phyloP scores from a whole-genome alignment of 2,888 invertebrate species.

The Cancer borealis region DNA sequence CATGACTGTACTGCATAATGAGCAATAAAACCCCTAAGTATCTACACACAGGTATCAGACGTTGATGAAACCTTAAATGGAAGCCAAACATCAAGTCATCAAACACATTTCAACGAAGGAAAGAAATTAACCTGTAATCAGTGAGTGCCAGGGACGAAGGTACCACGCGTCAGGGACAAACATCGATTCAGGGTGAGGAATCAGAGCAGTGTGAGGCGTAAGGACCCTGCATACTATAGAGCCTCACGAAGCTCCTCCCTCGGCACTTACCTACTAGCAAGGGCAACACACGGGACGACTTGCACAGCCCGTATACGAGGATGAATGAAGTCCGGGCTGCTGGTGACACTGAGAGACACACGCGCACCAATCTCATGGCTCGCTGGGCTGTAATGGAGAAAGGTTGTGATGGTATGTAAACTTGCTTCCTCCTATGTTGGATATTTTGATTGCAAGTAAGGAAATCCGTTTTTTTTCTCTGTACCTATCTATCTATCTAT shows the following conservation, averaged over 20 bases:
- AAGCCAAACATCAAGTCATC: background rate
- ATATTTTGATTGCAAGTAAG: background rate
- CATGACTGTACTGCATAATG: background rate
- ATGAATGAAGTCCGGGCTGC: background rate
- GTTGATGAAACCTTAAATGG: background rate
- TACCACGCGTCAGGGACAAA: background rate
- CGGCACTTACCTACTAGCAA: background rate
- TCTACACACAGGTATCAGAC: background rate
- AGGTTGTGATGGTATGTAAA: background rate
- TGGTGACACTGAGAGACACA: background rate
- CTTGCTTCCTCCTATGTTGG: background rate
- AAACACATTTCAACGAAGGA: background rate
- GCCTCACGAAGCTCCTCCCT: background rate
- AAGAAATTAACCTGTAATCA: background rate
- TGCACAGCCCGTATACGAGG: background rate
- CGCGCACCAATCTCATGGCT: background rate
- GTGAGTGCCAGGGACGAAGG: conserved; percentile 25
- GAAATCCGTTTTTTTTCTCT: no score
- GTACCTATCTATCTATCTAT: no score
- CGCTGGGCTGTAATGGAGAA: background rate
- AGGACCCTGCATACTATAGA: background rate
- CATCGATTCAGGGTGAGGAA: background rate
- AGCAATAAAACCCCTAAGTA: background rate
- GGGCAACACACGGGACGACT: background rate
- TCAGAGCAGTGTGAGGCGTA: background rate